Percentiles rank a stretch among this genome's conserved stretches.
Evolutionary conservation across 1,140 invertebrate genomes (phyloP).

Genomic region (Aphidius ervi): DNA sequence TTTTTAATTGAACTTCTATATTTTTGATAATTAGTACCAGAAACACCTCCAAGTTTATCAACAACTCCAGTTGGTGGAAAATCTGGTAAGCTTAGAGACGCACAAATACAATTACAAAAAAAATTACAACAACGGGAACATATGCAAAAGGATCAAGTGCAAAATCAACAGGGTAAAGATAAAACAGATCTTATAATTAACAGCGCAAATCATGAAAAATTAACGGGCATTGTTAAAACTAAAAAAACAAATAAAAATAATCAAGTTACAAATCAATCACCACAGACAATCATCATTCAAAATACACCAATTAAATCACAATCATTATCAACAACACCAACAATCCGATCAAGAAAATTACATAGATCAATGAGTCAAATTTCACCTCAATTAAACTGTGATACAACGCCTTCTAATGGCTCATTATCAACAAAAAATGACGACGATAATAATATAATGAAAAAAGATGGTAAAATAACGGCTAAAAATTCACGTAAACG

Average conservation of each 20-base stretch:
- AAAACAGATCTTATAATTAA: constrained; percentile 28
- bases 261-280: constrained; percentile 38
- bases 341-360: constrained; percentile 32
- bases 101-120: constrained; percentile 62
- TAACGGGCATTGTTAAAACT: constrained; percentile 5
- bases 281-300: constrained; percentile 28
- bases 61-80: constrained; percentile 41
- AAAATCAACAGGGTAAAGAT: constrained; percentile 54
- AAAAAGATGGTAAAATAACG: neutral
- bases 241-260: constrained; percentile 36
- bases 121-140: constrained; percentile 69
- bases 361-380: constrained; percentile 36
- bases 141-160: constrained; percentile 55
- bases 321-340: constrained; percentile 14
- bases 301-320: constrained; percentile 1
- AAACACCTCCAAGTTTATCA: constrained; percentile 39
- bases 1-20: neutral
- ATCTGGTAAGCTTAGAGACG: constrained; percentile 57
- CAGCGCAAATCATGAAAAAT: constrained; percentile 11
- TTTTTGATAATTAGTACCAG: constrained; percentile 32
- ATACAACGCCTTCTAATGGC: constrained; percentile 38
- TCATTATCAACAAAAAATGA: constrained; percentile 20
- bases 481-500: constrained; percentile 47
- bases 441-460: constrained; percentile 8
- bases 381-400: constrained; percentile 50